Base-by-base conservation (phyloP, 2,113 vertebrate species). In the Piaya cayana region DNA sequence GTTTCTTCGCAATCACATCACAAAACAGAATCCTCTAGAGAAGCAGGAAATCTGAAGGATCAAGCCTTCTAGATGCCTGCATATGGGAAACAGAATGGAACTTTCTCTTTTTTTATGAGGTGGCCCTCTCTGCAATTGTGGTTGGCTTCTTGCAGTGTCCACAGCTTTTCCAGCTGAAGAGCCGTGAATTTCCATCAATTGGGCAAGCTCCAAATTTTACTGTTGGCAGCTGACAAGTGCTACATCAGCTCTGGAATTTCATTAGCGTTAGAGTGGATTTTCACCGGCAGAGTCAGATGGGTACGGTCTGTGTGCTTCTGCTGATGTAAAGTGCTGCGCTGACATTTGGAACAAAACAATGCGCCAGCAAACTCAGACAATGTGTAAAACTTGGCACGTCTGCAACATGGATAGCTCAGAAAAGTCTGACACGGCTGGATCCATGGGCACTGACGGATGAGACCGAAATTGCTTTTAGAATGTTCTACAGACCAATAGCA, bases 131-230 rank as follows among this genome's bases (percentile, higher is more conserved):
- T 30, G 53, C 59, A 67, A 60, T 7, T 37, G 36, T 19, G 87
- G 34, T 11, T 58, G 34, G 43, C 56, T 85, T 86, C 92, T 76
- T 75, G 34, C 60, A 52, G 55, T 16, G n/a, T 60, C 72, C 83
- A 42, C 72, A 75, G 69, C 81, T 92, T 88, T 86, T 82, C 78
- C 92, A 95, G 88, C 39, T 84, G 52, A 68, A 68, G 70, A 81
- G 84, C 87, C 74, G 53, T 50, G 62, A 79, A n/a, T 82, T 91
- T 86, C 86, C 83, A 79, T 22, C 29, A 60, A n/a, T 91, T 1
- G 82, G 81, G 82, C 86, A 88, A 92, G 63, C 68, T 49, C 26
- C 71, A 37, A 29, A 80, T 71, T 80, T 86, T 52, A 34, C 75
- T 82, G 45, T 50, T 93, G 88, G 88, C 76, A 88, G 88, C 83